Base-by-base conservation (phyloP, 2,888 invertebrate species). In the Drosophila monieri region DNA sequence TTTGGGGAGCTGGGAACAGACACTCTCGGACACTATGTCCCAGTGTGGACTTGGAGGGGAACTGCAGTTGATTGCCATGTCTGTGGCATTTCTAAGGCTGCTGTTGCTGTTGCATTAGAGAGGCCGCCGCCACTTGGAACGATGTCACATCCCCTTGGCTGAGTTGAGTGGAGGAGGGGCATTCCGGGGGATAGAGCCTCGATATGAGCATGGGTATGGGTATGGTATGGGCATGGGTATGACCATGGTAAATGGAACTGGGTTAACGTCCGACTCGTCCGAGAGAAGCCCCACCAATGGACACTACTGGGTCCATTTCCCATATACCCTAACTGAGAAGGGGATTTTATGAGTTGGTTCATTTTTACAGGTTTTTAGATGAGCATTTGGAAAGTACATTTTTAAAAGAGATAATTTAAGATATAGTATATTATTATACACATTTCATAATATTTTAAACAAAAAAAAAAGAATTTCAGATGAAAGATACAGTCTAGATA, bases 31-130 rank as follows among this genome's bases (percentile, higher is more conserved):
- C 35, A 30, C 30, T 21, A 48, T 58, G 53, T 6, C 30, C 21
- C 21, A 39, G 61, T 27, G 47, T 39, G 54, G 21, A 35, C 47
- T 8, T 18, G 46, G 43, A 46, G 30, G 39, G 51, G 35, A 47
- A 76, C 48, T 58, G 67, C 53, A 60, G 56, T 57, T 74, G 77
- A 71, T 59, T 56, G 78, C 27, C 54, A 51, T 60, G 74, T 54
- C 62, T 23, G 43, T 60, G 67, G 74, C 80, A 80, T 56, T 80
- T 80, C 62, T 80, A 80, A 64, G 80, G 84, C 78, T 80, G 77
- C 80, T 57, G 71, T 66, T 66, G 78, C 72, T 77, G 69, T 73
- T 43, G 76, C 71, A 76, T 76, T 80, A 74, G 78, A 77, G 66
- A 58, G 57, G 70, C 60, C 52, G 59, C 37, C 65, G 55, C 30